Evolutionary conservation across 2,888 invertebrate genomes (phyloP), one percentile per base, ranked within the genome.

Genomic region (Chesias legatella): DNA sequence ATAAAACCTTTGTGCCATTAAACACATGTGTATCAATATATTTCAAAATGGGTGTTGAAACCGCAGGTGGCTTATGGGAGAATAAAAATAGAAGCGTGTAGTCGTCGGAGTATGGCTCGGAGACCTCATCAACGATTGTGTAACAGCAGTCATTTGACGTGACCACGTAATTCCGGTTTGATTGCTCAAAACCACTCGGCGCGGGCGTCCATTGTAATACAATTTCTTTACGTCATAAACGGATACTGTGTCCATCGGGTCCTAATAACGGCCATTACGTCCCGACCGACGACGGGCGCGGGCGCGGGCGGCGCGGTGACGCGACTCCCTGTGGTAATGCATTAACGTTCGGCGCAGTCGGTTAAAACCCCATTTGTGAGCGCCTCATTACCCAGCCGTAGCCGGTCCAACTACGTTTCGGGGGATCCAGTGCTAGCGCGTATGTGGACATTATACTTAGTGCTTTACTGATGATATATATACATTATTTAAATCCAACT

Each of bases 221-320:
- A 42, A 42, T 42, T 35, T 35, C 41, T 35, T 35, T 42, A 9
- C 26, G 35, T 34, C 32, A 40, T 43, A 33, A 43, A 32, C 32
- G 28, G 43, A 37, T 40, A 37, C 31, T 28, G 37, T 39, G 49
- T 43, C 43, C 45, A 43, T 43, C 42, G 28, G 37, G 13, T 26
- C 42, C 35, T 49, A 49, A 49, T 45, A 24, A 40, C 49, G 32
- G 34, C 29, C 39, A 49, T 49, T 49, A 43, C 29, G 24, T 7
- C 30, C 23, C 30, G 9, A 6, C 1, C 36, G 13, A 13, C 20
- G 6, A 6, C 6, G 3, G 3, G 25, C n/a, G 7, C 22, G 21
- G 9, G 6, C 17, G 7, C 29, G 6, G 17, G 8, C 7, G 29
- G 30, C 10, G 10, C 28, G n/a, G n/a, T n/a, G n/a, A n/a, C n/a